Conservation (phyloP, 2,797 vertebrate species). For the Ataeniobius toweri region DNA sequence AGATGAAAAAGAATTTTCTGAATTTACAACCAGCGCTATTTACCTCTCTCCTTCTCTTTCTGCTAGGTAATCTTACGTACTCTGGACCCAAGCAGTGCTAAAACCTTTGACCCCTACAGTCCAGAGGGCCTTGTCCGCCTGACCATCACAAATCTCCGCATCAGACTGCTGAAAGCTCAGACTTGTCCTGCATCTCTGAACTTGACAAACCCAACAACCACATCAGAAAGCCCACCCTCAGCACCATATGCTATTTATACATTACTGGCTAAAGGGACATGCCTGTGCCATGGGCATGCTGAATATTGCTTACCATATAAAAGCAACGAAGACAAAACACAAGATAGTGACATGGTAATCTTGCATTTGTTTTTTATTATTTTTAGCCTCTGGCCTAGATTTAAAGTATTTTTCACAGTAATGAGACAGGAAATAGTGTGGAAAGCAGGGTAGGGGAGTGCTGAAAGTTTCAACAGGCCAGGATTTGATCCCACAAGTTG, state of each 20-base stretch:
- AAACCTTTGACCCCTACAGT: conserved; percentile 84
- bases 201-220: conserved; percentile 5
- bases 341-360: conserved; percentile 62
- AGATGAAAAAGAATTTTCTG: neutral
- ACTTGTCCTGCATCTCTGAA: conserved; percentile 66
- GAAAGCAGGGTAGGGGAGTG: too few relatives aligned
- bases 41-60: conserved; percentile 17
- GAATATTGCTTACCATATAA: conserved; percentile 79
- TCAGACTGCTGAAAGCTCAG: conserved; percentile 85
- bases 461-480: too few relatives aligned
- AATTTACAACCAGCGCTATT: conserved; percentile 9
- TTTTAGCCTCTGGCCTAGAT: too few relatives aligned
- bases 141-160: conserved; percentile 87
- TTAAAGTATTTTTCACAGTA: too few relatives aligned
- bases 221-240: conserved; percentile 64
- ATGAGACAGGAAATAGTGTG: too few relatives aligned
- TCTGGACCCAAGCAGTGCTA: conserved; percentile 76
- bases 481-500: too few relatives aligned
- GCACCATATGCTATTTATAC: conserved; percentile 86
- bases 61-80: conserved; percentile 86
- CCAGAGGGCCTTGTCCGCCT: conserved; percentile 80
- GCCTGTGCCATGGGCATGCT: conserved; percentile 90
- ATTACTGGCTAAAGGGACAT: conserved; percentile 86
- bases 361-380: neutral
- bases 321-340: conserved; percentile 32